phyloP scores from a whole-genome alignment of 1,140 invertebrate species.

The Heliothis subflexa region DNA sequence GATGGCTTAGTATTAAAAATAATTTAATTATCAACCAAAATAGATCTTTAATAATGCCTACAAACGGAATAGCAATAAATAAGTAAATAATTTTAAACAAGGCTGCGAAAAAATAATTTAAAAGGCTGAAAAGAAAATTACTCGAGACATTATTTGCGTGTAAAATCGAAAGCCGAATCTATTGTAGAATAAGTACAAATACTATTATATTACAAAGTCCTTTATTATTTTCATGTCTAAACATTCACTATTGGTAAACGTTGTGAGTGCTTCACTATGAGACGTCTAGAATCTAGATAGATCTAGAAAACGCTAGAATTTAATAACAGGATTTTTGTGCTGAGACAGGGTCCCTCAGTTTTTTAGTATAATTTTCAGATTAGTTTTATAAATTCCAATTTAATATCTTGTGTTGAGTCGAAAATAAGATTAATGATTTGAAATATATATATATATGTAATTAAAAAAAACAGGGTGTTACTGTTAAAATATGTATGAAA shows the following conservation, averaged over 20 bases:
- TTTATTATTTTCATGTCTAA: neutral
- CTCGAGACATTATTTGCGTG: neutral
- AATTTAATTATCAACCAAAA: neutral
- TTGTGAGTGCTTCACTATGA: conserved; percentile 33
- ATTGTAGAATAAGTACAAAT: conserved; percentile 13
- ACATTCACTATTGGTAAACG: conserved; percentile 20
- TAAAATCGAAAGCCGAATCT: neutral
- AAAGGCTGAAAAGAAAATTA: neutral
- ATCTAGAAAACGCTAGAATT: conserved; percentile 55
- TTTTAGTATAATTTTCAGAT: conserved; percentile 10
- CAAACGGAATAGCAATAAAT: neutral
- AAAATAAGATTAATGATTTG: neutral
- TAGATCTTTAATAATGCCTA: neutral
- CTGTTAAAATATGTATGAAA: too few species aligned
- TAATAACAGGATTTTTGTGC: conserved; percentile 64
- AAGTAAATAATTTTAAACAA: neutral
- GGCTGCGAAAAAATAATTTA: neutral
- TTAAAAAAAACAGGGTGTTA: too few species aligned
- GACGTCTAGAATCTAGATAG: conserved; percentile 52
- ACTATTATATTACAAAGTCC: conserved; percentile 5
- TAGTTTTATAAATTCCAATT: conserved; percentile 33
- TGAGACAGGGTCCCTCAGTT: conserved; percentile 69
- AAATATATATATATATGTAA: too few species aligned
- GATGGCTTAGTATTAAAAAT: conserved; percentile 20
- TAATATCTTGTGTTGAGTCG: conserved; percentile 23